Base-by-base conservation (phyloP, 2,113 vertebrate species). In the Puffinus mauretanicus region DNA sequence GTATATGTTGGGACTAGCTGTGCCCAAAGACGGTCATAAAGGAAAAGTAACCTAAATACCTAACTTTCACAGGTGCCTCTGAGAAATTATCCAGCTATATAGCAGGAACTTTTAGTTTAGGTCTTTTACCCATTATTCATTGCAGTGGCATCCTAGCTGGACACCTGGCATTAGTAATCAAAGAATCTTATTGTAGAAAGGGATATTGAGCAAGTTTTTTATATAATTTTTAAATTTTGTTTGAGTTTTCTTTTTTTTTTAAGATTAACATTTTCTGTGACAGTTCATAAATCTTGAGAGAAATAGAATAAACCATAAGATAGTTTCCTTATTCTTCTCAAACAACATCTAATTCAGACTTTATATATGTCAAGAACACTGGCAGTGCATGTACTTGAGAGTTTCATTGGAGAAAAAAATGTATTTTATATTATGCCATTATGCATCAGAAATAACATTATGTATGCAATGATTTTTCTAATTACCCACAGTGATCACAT, bases 101-200 rank as follows among this genome's bases (percentile, higher is more conserved):
- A 82, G 3, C 7, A 90, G 15, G 3, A 80, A 32, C 22, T 58
- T 40, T 62, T 58, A 52, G 8, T 78, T 34, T 65, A 69, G 17
- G 16, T 4, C 3, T 65, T 73, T 76, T 30, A 46, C 13, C 4
- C 32, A 7, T n/a, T 51, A 16, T 49, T 78, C 0, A 0, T 61
- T 81, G 22, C 20, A 46, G n/a, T 8, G 24, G 5, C 46, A 46
- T 72, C 26, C n/a, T 64, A 60, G 13, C 7, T 55, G 36, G 64
- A 57, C 18, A 55, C 2, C 8, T 32, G 9, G 2, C 7, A 29
- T 57, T 40, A 71, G 10, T 14, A 70, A 75, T 0, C 54, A 6
- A 71, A 73, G 10, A 93, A 58, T 66, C 13, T 66, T 34, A 18
- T 24, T 57, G 20, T 16, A 69, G 12, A 84, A 84, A 55, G 3